Base-by-base conservation (phyloP, 2,797 vertebrate species). In the Acanthurus leucopareius region DNA sequence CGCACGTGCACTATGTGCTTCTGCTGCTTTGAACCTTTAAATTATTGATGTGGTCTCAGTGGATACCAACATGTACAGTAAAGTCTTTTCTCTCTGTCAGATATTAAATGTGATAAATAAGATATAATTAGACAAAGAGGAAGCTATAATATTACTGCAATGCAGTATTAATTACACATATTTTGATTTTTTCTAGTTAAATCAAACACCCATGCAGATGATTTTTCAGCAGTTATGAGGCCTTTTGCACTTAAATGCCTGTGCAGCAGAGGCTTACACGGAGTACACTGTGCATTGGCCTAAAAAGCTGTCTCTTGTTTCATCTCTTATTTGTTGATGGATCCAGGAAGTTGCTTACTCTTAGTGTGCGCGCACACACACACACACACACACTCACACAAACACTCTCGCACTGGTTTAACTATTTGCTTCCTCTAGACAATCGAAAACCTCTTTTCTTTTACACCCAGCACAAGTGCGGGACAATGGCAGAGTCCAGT, bases 1-100 rank as follows among this genome's bases (percentile, higher is more conserved):
- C 70, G 78, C 82, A 60, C 56, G 57, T 61, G 64, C 75, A 68
- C 57, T 19, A 0, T n/a, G 75, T 80, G 77, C 76, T 59, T 94
- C 93, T 94, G 93, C 89, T 95, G 95, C 94, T 94, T 95, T 94
- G 94, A 92, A 92, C 90, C 84, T 94, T 93, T 95, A 91, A 94
- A 94, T 96, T 94, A 95, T 96, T 95, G 94, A 95, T 95, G 94
- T 88, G 88, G 83, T 94, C 88, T 88, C 86, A 94, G 93, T 91
- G 93, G 92, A 95, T 47, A 52, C 79, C 73, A 59, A 59, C 76
- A 81, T 69, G 81, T 75, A 66, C 82, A 73, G 73, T 61, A 28
- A 60, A 22, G 75, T 67, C 62, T 69, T 15, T 80, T 45, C 67
- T 7, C 80, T 82, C 53, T 80, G 61, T 82, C 73, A 80, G 63